These are phyloP conservation scores for Allygus modestus DNA, from an alignment of 2,888 invertebrate genomes.

Conservation along the genomic window DNA sequence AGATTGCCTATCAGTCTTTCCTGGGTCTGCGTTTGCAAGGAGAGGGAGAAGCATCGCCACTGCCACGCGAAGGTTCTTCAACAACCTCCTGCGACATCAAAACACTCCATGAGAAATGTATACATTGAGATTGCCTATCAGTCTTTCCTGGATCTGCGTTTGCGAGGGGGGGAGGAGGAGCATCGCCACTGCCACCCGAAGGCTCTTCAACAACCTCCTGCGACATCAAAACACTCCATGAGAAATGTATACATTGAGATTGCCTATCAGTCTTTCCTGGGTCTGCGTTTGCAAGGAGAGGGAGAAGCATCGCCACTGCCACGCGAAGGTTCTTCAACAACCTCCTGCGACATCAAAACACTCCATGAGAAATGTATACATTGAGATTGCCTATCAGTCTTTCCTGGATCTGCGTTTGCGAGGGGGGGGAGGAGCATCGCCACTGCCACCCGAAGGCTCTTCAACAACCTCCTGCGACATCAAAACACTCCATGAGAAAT, in stretches of 20 bases:
- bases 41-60: slow-evolving; percentile 68
- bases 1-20: slow-evolving; percentile 69
- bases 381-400: too few relatives aligned
- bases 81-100: slow-evolving; percentile 8
- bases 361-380: too few relatives aligned
- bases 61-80: slow-evolving; percentile 61
- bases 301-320: slow-evolving; percentile 68
- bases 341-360: background rate
- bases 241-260: background rate
- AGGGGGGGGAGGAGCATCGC: too few relatives aligned
- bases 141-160: slow-evolving; percentile 70
- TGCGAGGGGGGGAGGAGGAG: slow-evolving; percentile 68
- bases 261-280: slow-evolving; percentile 70
- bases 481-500: too few relatives aligned
- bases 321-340: slow-evolving; percentile 56
- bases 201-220: slow-evolving; percentile 43
- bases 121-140: slow-evolving; percentile 65
- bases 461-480: too few relatives aligned
- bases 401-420: too few relatives aligned
- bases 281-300: slow-evolving; percentile 69
- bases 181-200: slow-evolving; percentile 66
- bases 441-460: too few relatives aligned
- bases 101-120: background rate
- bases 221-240: background rate
- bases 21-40: slow-evolving; percentile 69